These are phyloP conservation scores for Knipowitschia caucasica DNA, from an alignment of 2,797 vertebrate genomes.

Conservation along the genomic window DNA sequence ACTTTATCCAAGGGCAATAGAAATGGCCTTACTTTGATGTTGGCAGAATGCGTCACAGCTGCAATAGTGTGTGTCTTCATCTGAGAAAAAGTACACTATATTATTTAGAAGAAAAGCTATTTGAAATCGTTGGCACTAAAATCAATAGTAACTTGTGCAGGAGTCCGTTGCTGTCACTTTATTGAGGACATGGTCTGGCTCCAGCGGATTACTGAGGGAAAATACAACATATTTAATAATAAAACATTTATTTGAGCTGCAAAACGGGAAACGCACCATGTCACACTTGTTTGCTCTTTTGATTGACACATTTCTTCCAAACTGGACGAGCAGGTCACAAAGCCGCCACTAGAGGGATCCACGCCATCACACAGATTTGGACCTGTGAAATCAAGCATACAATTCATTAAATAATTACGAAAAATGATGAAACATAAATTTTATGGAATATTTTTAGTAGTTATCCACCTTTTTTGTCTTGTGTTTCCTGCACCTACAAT, in stretches of 20 bases:
- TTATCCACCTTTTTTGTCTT: too few species aligned
- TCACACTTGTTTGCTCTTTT: not conserved
- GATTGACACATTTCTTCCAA: constrained; percentile 36
- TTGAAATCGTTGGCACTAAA: too few species aligned
- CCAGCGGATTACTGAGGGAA: constrained; percentile 40
- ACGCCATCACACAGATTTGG: constrained; percentile 33
- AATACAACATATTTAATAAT: not conserved
- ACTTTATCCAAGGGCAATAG: not conserved
- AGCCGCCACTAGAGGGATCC: constrained; percentile 23
- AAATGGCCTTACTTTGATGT: constrained; percentile 38
- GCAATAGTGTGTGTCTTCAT: constrained; percentile 29
- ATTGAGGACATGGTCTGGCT: constrained; percentile 1
- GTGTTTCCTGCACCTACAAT: too few species aligned
- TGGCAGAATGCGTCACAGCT: constrained; percentile 52
- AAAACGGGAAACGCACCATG: constrained; percentile 44
- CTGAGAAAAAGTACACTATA: constrained; percentile 36
- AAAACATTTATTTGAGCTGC: not conserved
- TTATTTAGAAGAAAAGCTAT: too few species aligned
- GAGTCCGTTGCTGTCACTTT: not conserved
- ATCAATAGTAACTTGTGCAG: constrained; percentile 52
- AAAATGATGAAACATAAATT: too few species aligned
- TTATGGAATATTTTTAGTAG: too few species aligned
- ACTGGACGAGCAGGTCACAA: constrained; percentile 36
- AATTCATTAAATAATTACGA: too few species aligned
- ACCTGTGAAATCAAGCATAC: constrained; percentile 29